Evolutionary conservation across 2,113 vertebrate species (phyloP).

Genomic region (Rhineura floridana): DNA sequence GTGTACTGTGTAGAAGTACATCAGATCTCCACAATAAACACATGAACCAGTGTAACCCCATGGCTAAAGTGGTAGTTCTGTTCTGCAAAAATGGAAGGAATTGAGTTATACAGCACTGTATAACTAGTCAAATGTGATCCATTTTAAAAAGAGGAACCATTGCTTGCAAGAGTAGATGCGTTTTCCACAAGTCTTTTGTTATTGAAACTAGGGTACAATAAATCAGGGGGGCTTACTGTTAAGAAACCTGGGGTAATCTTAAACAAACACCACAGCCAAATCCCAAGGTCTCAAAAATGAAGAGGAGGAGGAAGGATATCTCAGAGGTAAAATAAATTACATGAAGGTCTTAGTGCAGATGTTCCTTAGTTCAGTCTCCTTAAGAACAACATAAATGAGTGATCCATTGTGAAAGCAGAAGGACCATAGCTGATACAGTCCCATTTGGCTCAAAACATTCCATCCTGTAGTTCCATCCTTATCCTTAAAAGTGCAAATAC

Average conservation of each 20-base stretch:
- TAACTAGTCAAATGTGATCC: not conserved
- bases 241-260: conserved; percentile 47
- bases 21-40: not conserved
- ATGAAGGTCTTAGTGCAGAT: conserved; percentile 52
- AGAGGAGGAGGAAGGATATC: conserved; percentile 49
- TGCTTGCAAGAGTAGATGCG: conserved; percentile 28
- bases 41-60: not conserved
- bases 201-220: conserved; percentile 52
- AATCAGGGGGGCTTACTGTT: conserved; percentile 60
- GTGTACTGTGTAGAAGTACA: not conserved
- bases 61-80: not conserved
- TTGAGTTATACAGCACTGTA: not conserved
- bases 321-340: conserved; percentile 63
- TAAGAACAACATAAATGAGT: conserved; percentile 29
- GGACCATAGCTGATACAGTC: conserved; percentile 44
- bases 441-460: not conserved
- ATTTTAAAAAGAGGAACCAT: conserved; percentile 15
- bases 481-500: conserved; percentile 54
- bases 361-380: conserved; percentile 52
- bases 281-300: conserved; percentile 53
- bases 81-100: not conserved
- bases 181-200: conserved; percentile 41
- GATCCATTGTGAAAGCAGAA: conserved; percentile 50
- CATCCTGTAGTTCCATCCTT: conserved; percentile 36
- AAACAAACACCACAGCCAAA: conserved; percentile 37